These are phyloP conservation scores for Collichthys lucidus DNA, from an alignment of 2,113 vertebrate species.

Conservation along the genomic window DNA sequence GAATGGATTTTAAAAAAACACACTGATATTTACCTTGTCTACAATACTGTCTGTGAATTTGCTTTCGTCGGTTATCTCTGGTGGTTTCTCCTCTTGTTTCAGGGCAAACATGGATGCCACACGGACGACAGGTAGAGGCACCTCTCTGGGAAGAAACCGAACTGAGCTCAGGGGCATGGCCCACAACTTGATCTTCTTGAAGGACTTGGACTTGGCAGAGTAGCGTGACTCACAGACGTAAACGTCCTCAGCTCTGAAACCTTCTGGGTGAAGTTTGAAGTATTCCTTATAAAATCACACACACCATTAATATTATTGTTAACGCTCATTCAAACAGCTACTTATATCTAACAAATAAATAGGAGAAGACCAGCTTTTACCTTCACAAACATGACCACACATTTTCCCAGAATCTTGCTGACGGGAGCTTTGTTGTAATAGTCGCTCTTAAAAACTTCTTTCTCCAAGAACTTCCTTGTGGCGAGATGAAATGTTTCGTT, in stretches of 20 bases:
- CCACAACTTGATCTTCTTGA: constrained; percentile 99
- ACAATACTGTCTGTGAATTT: constrained; percentile 83
- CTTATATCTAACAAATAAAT: background rate
- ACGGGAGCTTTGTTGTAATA: constrained; percentile 99
- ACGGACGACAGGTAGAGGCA: constrained; percentile 94
- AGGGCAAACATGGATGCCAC: constrained; percentile 98
- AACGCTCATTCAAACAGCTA: background rate
- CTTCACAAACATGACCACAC: constrained; percentile 99
- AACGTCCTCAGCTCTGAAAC: constrained; percentile 93
- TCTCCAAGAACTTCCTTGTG: constrained; percentile 98
- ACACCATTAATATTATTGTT: background rate
- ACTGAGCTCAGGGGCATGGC: constrained; percentile 97
- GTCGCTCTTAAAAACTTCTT: constrained; percentile 99
- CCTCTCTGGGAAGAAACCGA: constrained; percentile 91
- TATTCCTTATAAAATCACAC: constrained; percentile 89
- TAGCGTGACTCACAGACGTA: constrained; percentile 98
- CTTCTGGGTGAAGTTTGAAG: constrained; percentile 97
- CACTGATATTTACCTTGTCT: constrained; percentile 78
- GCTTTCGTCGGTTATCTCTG: constrained; percentile 88
- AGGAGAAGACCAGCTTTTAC: constrained; percentile 76
- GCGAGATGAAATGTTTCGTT: constrained; percentile 99
- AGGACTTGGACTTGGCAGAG: constrained; percentile 97
- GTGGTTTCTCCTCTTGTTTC: constrained; percentile 91
- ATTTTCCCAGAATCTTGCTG: constrained; percentile 98
- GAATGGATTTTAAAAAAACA: background rate